Evolutionary conservation across 2,888 invertebrate genomes (phyloP).

Genomic region (Protodeltote pygarga): DNA sequence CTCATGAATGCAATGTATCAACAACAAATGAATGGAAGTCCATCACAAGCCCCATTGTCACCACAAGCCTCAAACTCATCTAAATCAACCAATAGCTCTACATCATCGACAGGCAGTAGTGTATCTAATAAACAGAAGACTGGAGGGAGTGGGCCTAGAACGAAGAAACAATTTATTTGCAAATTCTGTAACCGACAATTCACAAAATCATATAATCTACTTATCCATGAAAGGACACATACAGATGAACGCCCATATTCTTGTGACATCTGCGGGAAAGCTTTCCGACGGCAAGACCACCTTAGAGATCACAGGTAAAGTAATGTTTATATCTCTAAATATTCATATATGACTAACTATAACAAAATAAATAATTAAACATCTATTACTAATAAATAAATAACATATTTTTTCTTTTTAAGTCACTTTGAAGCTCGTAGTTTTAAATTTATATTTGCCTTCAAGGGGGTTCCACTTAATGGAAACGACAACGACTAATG

Average conservation of each 20-base stretch:
- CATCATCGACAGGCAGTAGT: conserved; percentile 77
- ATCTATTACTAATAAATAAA: conserved; percentile 15
- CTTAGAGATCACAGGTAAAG: conserved; percentile 96
- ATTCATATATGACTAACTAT: conserved; percentile 22
- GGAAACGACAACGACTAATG: conserved; percentile 50
- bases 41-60: conserved; percentile 79
- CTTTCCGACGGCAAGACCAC: conserved; percentile 98
- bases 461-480: conserved; percentile 43
- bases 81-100: conserved; percentile 80
- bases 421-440: conserved; percentile 31
- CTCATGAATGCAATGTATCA: conserved; percentile 90
- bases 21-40: conserved; percentile 83
- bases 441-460: conserved; percentile 28
- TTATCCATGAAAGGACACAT: conserved; percentile 99
- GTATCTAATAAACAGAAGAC: conserved; percentile 82
- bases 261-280: conserved; percentile 99
- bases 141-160: conserved; percentile 90
- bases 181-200: conserved; percentile 99
- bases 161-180: conserved; percentile 99
- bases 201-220: conserved; percentile 98
- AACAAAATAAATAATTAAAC: conserved; percentile 23
- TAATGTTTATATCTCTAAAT: conserved; percentile 40
- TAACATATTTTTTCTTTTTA: conserved; percentile 11
- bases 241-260: conserved; percentile 99
- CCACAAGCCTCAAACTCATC: conserved; percentile 80